These are phyloP conservation scores for Pantala flavescens DNA, from an alignment of 1,140 invertebrate genomes.

Conservation along the genomic window DNA sequence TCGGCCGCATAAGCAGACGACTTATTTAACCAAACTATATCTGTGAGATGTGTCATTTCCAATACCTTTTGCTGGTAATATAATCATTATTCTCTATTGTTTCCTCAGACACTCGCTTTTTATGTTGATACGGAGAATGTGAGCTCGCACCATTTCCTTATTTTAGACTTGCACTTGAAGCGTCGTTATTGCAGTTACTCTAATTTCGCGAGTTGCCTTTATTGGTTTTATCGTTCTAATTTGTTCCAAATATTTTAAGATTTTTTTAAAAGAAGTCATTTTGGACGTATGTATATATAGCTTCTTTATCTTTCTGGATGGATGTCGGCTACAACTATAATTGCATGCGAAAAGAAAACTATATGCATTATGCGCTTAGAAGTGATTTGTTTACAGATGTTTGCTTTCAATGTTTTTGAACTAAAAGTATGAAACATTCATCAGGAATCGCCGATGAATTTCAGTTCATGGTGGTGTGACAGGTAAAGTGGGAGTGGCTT, in stretches of 20 bases:
- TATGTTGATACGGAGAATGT: constrained; percentile 2
- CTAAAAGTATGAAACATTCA: not conserved
- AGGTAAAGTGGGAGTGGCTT: constrained; percentile 14
- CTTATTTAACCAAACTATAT: not conserved
- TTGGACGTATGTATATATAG: not conserved
- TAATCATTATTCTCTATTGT: not conserved
- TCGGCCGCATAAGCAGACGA: not conserved
- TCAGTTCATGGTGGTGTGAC: not conserved
- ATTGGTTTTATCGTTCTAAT: not conserved
- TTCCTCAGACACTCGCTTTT: not conserved
- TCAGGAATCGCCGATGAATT: not conserved
- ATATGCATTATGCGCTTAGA: not conserved
- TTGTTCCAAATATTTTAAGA: not conserved
- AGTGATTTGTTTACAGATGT: not conserved
- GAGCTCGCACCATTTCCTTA: not conserved
- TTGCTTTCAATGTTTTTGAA: not conserved
- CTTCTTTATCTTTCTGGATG: not conserved
- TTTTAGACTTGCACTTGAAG: not conserved
- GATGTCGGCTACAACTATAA: not conserved
- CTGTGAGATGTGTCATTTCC: not conserved
- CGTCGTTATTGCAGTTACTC: not conserved
- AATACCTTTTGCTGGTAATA: not conserved
- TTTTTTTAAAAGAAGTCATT: not conserved
- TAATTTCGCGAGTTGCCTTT: not conserved
- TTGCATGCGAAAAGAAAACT: not conserved